Base-by-base conservation (phyloP, 2,888 invertebrate genomes). In the Alloplasta piceator region DNA sequence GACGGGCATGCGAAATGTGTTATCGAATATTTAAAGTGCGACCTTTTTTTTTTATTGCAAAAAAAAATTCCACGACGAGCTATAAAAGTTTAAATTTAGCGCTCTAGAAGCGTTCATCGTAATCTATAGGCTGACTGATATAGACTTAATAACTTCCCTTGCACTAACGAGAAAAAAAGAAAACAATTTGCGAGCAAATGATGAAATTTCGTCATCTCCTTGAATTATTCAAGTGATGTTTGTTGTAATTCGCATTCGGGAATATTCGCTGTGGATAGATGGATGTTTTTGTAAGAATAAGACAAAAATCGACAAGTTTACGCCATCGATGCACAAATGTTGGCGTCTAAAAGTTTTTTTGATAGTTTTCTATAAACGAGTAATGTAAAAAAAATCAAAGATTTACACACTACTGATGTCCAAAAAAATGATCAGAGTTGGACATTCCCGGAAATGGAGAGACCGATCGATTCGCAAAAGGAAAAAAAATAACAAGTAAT, bases 61-160 rank as follows among this genome's bases (percentile, higher is more conserved):
- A 43, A 43, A 10, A 43, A 43, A 43, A 26, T 26, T 26, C 26
- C 26, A 26, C 26, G 26, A 26, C 26, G 26, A 2, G 26, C 26
- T 26, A 26, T 26, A 26, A 26, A 26, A 26, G 26, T 9, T 43
- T 43, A 4, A 4, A 43, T 9, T 43, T 43, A 43, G 26, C 10
- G 43, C 43, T 43, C 43, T 6, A 43, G 4, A 43, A n/a, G 14
- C 50, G 50, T 14, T 14, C 50, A 14, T 14, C 14, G n/a, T 50
- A 10, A 14, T 12, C 50, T 39, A 71, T 81, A 81, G 73, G 68
- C 80, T 77, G 80, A 81, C 73, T 77, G 80, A 81, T 70, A 68
- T 81, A 77, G 73, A 68, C 73, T 81, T 56, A 68, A 78, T 73
- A 26, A 77, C 80, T 81, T 81, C 77, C 26, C 77, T 77, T 58